Base-by-base conservation (phyloP, 1,140 invertebrate genomes). In the Rhysida immarginata region DNA sequence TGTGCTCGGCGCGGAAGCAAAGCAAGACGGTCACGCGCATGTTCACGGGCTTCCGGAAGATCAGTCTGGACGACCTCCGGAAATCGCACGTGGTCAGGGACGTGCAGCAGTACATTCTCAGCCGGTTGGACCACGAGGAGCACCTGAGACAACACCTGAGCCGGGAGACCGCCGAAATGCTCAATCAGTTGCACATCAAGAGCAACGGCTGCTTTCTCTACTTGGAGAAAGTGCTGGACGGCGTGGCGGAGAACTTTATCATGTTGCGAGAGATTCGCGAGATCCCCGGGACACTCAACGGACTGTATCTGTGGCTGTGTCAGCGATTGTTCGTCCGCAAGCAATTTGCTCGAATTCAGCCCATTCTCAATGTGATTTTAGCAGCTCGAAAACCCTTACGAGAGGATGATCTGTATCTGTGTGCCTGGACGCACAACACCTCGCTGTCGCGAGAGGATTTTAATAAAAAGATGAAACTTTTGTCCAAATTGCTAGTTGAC, bases 131-230 rank as follows among this genome's bases (percentile, higher is more conserved):
- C 66, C 81, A 81, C 35, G 87, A 92, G 63, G 82, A 83, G 5
- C 77, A 81, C 20, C 69, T 93, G 1, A 69, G 87, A 57, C 82
- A 86, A 63, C 85, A 89, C 63, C 80, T 89, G 50, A 83, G 78
- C 53, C 74, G 78, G 62, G 87, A 91, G 63, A 93, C 91, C 0
- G 91, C 92, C 0, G 90, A 95, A 61, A 93, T 92, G 71, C 72
- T 97, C 5, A 95, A 96, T 70, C 90, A 95, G 63, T 74, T 97
- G 5, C 84, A 96, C 64, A 96, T 96, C 59, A 97, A 96, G 69
- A 93, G 89, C 65, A 94, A 96, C 67, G 93, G 92, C 0, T 96
- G 92, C 66, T 86, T 96, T 62, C 74, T 96, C 0, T 97, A 96
- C 64, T 69, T 96, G 55, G 89, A 96, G 68, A 90, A 89, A 69